Base-by-base conservation (phyloP, 2,113 vertebrate species). In the Phyllostomus hastatus region DNA sequence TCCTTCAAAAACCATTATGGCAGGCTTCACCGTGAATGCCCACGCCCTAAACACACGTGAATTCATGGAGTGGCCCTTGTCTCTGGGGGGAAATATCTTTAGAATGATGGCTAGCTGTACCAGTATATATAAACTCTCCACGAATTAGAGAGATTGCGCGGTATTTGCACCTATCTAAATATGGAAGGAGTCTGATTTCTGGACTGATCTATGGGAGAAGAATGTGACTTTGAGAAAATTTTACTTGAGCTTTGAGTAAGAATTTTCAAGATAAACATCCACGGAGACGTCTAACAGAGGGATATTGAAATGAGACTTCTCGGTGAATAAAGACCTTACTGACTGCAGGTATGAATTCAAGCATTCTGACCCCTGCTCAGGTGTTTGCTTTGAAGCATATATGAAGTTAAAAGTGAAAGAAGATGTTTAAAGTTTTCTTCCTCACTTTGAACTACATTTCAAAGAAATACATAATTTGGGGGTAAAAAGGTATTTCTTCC, bases 251-350 rank as follows among this genome's bases (percentile, higher is more conserved):
- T 85, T 82, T 97, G 54, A 48, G 41, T 95, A 91, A 48, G 43
- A 59, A 81, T 92, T 94, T 95, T 97, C 35, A 96, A 95, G 75
- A 91, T 95, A 95, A 97, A 97, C 81, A 93, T 86, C 59, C 57
- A 90, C 70, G 92, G 70, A 92, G 82, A 94, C 11, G 1, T 85
- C 54, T 70, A 90, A 97, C 87, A 97, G 97, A 89, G 38, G 50
- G 38, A 76, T 86, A 96, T 82, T 96, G 85, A 97, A 95, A 70
- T 10, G 69, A 69, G 79, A 91, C 94, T 92, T 97, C 86, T 94
- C 95, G 86, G 20, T 97, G 96, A 91, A 96, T 96, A 98, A 97
- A 94, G 95, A 61, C 78, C 79, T 82, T 95, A 90, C 84, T 97
- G 94, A 96, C 31, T 80, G 38, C 48, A 90, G 75, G 69, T 91